Conservation (phyloP, 2,797 vertebrate genomes). For the Melopsittacus undulatus region DNA sequence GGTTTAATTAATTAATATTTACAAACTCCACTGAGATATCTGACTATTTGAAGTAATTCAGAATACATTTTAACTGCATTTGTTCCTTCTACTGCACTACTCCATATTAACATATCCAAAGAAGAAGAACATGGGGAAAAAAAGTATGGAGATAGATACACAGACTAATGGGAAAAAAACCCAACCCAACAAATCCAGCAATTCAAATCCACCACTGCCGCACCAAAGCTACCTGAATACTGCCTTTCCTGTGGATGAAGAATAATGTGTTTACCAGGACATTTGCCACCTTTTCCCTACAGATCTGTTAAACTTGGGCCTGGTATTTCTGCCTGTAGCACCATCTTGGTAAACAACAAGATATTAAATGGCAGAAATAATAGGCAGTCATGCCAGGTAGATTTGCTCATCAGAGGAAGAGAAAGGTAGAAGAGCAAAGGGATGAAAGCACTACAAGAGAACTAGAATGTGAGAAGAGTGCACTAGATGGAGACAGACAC, state of each 20-base stretch:
- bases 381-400: not conserved
- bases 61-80: conserved; percentile 12
- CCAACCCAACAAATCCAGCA: not conserved
- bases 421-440: conserved; percentile 22
- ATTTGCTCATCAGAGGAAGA: not conserved
- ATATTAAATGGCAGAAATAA: conserved; percentile 61
- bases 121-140: not conserved
- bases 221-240: not conserved
- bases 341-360: conserved; percentile 62
- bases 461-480: conserved; percentile 36
- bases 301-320: conserved; percentile 40
- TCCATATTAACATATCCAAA: not conserved
- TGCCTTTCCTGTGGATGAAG: conserved; percentile 42
- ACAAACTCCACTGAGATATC: conserved; percentile 41
- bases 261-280: conserved; percentile 36
- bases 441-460: conserved; percentile 4
- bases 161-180: not conserved
- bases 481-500: not conserved
- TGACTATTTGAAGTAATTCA: conserved; percentile 48
- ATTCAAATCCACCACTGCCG: not conserved
- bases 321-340: conserved; percentile 58
- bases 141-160: not conserved
- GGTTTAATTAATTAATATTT: conserved; percentile 66
- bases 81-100: not conserved
- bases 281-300: conserved; percentile 41